Evolutionary conservation across 2,888 invertebrate genomes (phyloP).

Genomic region (Tubulanus polymorphus): DNA sequence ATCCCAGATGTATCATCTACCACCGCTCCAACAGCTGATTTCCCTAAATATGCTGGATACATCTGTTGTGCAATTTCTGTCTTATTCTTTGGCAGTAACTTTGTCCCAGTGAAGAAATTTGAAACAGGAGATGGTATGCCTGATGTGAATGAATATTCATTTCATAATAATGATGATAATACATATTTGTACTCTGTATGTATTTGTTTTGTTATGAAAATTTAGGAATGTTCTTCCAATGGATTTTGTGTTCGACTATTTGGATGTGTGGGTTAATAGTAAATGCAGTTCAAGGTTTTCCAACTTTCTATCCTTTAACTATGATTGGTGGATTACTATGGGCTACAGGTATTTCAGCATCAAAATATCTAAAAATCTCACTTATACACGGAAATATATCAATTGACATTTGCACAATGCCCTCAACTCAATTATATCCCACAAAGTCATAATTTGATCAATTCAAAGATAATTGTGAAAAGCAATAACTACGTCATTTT

Average conservation of each 20-base stretch:
- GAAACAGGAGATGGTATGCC: constrained; percentile 54
- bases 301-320: constrained; percentile 54
- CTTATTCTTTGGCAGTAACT: constrained; percentile 55
- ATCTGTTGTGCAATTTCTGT: constrained; percentile 51
- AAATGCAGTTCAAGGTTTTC: constrained; percentile 41
- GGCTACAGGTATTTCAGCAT: constrained; percentile 56
- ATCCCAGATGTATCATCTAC: no score
- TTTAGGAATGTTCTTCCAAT: constrained; percentile 57
- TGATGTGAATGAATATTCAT: not conserved
- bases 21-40: constrained; percentile 7
- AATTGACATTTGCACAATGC: no score
- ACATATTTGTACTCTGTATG: no score
- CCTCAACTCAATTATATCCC: no score
- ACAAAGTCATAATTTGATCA: no score
- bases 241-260: constrained; percentile 53
- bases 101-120: constrained; percentile 54
- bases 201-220: no score
- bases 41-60: no score
- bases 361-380: constrained; percentile 3
- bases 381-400: no score
- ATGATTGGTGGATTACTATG: constrained; percentile 56
- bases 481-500: no score
- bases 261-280: constrained; percentile 51
- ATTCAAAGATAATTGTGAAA: no score
- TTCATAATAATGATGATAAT: no score